Evolutionary conservation across 2,888 invertebrate genomes (phyloP).

Genomic region (Euplagia quadripunctaria): DNA sequence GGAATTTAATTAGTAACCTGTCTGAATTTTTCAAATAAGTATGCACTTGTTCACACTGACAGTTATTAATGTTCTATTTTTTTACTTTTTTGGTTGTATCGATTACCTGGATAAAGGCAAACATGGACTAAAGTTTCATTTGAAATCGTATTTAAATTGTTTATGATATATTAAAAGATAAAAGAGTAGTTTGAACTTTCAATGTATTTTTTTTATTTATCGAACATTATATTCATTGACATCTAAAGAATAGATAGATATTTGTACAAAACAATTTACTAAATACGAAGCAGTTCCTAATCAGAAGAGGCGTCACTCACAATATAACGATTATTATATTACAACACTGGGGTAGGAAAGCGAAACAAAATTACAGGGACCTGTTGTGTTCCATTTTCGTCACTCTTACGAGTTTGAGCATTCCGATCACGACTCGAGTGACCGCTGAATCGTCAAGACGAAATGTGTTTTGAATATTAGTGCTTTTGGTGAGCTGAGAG

Average conservation of each 20-base stretch:
- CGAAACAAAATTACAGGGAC: conserved; percentile 76
- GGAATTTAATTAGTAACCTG: conserved; percentile 19
- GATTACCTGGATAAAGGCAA: not conserved
- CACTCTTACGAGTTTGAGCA: conserved; percentile 58
- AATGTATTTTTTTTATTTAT: too few species aligned
- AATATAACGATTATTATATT: conserved; percentile 77
- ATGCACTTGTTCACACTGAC: not conserved
- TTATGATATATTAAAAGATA: too few species aligned
- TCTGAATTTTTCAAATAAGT: conserved; percentile 15
- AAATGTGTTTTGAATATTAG: conserved; percentile 63
- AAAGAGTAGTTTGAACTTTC: too few species aligned
- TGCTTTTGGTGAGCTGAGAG: conserved; percentile 5
- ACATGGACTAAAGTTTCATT: not conserved
- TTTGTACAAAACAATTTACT: not conserved
- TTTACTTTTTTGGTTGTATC: not conserved
- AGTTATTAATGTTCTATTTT: not conserved
- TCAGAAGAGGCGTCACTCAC: conserved; percentile 51
- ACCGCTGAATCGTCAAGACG: conserved; percentile 62
- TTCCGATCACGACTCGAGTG: conserved; percentile 67
- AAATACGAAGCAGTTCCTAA: conserved; percentile 41
- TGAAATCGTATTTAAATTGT: too few species aligned
- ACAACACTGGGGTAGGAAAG: conserved; percentile 55
- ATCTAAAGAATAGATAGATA: not conserved
- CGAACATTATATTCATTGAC: too few species aligned
- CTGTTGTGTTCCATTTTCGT: conserved; percentile 70